Evolutionary conservation across 2,113 vertebrate genomes (phyloP).

Genomic region (Rousettus leschenaultii): DNA sequence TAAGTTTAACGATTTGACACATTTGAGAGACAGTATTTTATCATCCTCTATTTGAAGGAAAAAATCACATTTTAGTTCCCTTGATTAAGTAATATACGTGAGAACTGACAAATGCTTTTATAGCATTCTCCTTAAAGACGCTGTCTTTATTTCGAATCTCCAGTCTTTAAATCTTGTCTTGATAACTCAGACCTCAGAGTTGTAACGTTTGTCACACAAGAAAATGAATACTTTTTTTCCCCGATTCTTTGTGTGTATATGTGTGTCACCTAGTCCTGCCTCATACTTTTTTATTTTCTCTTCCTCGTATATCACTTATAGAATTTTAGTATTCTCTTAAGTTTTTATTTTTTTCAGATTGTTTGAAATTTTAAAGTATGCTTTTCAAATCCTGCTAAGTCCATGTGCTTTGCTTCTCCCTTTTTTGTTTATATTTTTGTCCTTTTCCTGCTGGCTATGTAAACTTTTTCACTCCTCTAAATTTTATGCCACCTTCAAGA

Average conservation of each 20-base stretch:
- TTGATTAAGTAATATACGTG: not conserved
- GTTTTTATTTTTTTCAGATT: not conserved
- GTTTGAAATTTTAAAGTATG: conserved; percentile 39
- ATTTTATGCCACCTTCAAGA: not conserved
- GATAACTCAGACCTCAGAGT: not conserved
- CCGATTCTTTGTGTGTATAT: not conserved
- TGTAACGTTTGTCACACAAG: not conserved
- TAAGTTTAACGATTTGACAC: not conserved
- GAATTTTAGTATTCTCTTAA: not conserved
- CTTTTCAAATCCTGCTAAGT: conserved; percentile 32
- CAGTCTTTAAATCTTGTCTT: not conserved
- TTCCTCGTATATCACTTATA: not conserved
- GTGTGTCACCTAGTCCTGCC: not conserved
- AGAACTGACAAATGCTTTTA: not conserved
- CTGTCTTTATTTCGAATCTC: not conserved
- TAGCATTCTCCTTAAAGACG: not conserved
- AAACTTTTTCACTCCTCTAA: not conserved
- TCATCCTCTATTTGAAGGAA: not conserved
- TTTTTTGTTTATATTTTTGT: conserved; percentile 41
- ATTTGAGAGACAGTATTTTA: not conserved
- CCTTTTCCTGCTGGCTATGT: not conserved
- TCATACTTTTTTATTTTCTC: not conserved
- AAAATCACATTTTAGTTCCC: conserved; percentile 4
- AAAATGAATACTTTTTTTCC: not conserved
- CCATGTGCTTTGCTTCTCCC: not conserved